Base-by-base conservation (phyloP, 2,113 vertebrate species). In the Lucifuga dentata region DNA sequence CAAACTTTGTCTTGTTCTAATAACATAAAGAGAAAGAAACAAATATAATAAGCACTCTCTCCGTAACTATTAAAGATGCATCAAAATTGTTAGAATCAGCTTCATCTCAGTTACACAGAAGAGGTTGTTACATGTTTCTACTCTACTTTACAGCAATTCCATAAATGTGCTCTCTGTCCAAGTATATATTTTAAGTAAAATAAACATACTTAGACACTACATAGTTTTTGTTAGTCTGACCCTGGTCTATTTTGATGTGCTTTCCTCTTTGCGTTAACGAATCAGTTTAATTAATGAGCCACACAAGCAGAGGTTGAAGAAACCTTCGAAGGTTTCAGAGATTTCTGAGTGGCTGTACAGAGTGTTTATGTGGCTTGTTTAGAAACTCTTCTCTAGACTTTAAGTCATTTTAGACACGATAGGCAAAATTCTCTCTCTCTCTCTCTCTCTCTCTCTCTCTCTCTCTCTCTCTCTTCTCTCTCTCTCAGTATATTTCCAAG, bases 341-440 rank as follows among this genome's bases (percentile, higher is more conserved):
- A 71, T 4, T 20, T 58, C 73, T 59, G 46, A 65, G 46, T 71
- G n/a, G n/a, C 51, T 63, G 23, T 49, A 61, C 40, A 55, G 19
- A 50, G 39, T 81, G 86, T 88, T 88, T 77, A 83, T 43, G 60
- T 59, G 49, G 35, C 51, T 57, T 82, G 23, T 88, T 86, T 83
- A 72, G 66, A 86, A 79, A 55, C 23, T 53, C 49, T 53, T 74
- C 65, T 77, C 76, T 45, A 79, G 61, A 68, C 51, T n/a, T n/a
- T 11, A 11, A 75, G 68, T 76, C 67, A 58, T n/a, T 59, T 23
- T 63, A 65, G 59, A 77, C 44, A 58, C 1, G 29, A 68, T 48
- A 64, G 36, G 11, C 19, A 40, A 65, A 50, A 49, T 38, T 36
- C 50, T 35, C 50, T 36, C 50, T 35, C 26, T 53, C 48, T 26